Conservation (phyloP, 2,113 vertebrate species). For the Capricornis sumatraensis region DNA sequence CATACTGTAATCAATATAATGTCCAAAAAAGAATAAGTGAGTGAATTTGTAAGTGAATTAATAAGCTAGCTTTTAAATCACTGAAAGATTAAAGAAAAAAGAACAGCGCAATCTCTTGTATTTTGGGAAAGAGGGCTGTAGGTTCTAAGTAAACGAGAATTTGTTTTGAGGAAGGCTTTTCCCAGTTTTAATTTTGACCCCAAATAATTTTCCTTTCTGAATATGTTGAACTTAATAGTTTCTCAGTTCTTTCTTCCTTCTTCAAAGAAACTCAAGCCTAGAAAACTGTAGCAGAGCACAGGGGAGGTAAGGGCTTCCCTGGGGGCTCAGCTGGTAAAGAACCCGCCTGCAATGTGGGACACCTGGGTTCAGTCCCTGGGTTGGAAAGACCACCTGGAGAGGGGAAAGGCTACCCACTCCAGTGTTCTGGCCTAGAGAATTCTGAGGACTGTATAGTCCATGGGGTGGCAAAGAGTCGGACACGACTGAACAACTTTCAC, state of each 20-base stretch:
- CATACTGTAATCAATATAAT: not conserved
- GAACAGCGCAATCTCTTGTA: not conserved
- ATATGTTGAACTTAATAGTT: not conserved
- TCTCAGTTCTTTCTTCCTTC: not conserved
- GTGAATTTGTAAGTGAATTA: not conserved
- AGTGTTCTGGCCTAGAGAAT: not conserved
- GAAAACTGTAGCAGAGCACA: not conserved
- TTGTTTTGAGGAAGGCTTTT: not conserved
- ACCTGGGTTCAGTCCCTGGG: not conserved
- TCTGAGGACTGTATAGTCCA: not conserved
- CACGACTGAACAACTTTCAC: not conserved
- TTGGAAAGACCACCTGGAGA: not conserved
- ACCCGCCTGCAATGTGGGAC: not conserved
- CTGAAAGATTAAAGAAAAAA: not conserved
- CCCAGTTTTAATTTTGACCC: slow-evolving; percentile 35
- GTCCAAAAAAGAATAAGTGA: not conserved
- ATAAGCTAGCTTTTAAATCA: not conserved
- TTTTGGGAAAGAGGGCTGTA: not conserved
- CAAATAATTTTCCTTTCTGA: not conserved
- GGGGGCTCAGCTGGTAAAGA: not conserved
- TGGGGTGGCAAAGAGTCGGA: not conserved
- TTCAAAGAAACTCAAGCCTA: not conserved
- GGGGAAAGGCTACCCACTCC: not conserved
- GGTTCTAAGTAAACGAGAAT: not conserved
- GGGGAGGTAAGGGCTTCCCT: not conserved